Evolutionary conservation across 2,113 vertebrate species (phyloP).

Genomic region (Embiotoca jacksoni): DNA sequence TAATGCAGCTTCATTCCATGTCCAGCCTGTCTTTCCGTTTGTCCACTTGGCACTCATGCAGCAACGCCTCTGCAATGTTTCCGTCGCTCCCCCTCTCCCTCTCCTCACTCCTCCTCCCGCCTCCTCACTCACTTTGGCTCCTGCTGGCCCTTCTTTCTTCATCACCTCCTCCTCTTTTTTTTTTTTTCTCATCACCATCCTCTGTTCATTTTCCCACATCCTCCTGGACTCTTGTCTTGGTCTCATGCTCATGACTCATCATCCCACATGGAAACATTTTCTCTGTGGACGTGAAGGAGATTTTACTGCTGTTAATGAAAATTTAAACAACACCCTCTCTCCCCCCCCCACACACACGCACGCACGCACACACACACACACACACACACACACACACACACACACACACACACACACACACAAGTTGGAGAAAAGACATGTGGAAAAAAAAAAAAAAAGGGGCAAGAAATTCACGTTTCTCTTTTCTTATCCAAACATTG

Average conservation of each 20-base stretch:
- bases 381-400: background rate
- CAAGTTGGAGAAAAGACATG: background rate
- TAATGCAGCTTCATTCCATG: background rate
- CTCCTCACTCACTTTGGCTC: slow-evolving; percentile 7
- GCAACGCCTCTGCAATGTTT: slow-evolving; percentile 3
- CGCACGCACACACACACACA: too few relatives aligned
- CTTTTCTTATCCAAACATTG: slow-evolving; percentile 25
- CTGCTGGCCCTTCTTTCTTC: background rate
- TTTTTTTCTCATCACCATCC: slow-evolving; percentile 60
- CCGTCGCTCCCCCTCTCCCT: background rate
- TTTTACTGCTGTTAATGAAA: slow-evolving; percentile 53
- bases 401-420: background rate
- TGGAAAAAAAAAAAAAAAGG: background rate
- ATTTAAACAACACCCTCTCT: slow-evolving; percentile 35
- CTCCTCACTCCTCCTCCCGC: slow-evolving; percentile 21
- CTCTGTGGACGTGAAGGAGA: slow-evolving; percentile 53
- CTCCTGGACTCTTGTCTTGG: slow-evolving; percentile 56
- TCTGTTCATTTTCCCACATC: slow-evolving; percentile 66
- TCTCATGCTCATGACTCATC: slow-evolving; percentile 79
- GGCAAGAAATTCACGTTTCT: background rate
- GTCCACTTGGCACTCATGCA: slow-evolving; percentile 13
- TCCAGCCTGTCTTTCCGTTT: slow-evolving; percentile 9
- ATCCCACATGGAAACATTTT: slow-evolving; percentile 83
- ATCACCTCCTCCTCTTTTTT: slow-evolving; percentile 16
- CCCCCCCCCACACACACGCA: background rate